Percentiles rank a stretch among this genome's conserved stretches.
These are phyloP conservation scores for Chrysogorgia sp. DNA, from an alignment of 92 coral and sea anemone genomes.

Conservation along the genomic window DNA sequence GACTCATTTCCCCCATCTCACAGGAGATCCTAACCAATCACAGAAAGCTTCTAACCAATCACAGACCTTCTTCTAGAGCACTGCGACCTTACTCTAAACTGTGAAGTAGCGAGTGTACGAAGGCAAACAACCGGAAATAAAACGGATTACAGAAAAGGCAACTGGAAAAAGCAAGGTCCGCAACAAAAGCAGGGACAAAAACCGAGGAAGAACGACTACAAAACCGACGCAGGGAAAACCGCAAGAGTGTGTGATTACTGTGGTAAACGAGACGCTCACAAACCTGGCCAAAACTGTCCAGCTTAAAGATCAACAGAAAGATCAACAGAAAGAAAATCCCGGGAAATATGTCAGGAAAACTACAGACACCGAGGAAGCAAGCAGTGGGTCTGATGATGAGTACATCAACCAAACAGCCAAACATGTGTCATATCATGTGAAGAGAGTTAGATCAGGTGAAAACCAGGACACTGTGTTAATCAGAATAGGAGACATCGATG, in stretches of 20 bases:
- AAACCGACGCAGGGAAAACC: too few relatives aligned
- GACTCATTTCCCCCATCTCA: too few relatives aligned
- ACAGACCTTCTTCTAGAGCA: too few relatives aligned
- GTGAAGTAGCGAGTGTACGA: slow-evolving; percentile 9
- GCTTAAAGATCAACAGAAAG: slow-evolving; percentile 24
- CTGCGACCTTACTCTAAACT: too few relatives aligned
- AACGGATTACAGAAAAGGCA: background rate
- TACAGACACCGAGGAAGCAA: background rate
- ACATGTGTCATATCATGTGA: slow-evolving; percentile 27
- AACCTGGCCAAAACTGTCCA: slow-evolving; percentile 62
- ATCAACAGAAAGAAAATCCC: background rate
- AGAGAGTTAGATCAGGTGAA: slow-evolving; percentile 43
- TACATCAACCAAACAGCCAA: slow-evolving; percentile 32
- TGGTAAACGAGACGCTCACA: slow-evolving; percentile 61
- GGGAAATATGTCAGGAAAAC: slow-evolving; percentile 41
- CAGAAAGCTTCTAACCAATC: too few relatives aligned
- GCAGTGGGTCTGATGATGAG: slow-evolving; percentile 51
- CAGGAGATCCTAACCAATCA: too few relatives aligned
- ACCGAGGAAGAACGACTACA: background rate
- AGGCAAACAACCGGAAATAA: slow-evolving; percentile 1
- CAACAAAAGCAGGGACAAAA: background rate
- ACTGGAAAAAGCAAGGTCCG: slow-evolving; percentile 29
- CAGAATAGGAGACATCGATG: slow-evolving; percentile 65
- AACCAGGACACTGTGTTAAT: slow-evolving; percentile 58
- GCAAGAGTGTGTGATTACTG: too few relatives aligned